Percentiles rank a stretch among this genome's conserved stretches.
phyloP scores from a whole-genome alignment of 2,113 vertebrate species.

The Petrocephalus microphthalmus region DNA sequence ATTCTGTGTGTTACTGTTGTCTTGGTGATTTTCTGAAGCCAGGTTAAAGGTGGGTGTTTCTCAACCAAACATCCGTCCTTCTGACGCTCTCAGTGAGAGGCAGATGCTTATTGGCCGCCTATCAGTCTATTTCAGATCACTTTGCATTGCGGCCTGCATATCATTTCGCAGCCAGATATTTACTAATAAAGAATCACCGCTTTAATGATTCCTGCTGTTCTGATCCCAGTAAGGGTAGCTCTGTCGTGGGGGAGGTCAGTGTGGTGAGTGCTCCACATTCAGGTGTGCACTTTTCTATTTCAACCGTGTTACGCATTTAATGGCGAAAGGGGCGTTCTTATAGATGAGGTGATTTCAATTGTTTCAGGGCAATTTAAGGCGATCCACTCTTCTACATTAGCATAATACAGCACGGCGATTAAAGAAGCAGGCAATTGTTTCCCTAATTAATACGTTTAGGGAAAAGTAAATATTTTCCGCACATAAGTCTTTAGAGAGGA shows the following conservation, averaged over 20 bases:
- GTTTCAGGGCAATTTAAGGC: background rate
- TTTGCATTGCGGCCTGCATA: background rate
- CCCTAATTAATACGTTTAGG: slow-evolving; percentile 40
- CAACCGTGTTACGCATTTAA: background rate
- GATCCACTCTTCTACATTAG: background rate
- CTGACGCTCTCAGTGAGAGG: background rate
- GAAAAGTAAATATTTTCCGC: slow-evolving; percentile 48
- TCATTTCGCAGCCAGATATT: background rate
- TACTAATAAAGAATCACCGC: background rate
- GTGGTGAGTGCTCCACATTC: background rate
- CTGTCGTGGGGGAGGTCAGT: background rate
- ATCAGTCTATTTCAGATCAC: background rate
- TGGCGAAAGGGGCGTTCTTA: background rate
- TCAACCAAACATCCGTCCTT: background rate
- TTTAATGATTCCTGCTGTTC: background rate
- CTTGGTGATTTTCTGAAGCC: background rate
- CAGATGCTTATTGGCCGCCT: background rate
- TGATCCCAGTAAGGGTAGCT: background rate
- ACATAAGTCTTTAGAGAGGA: slow-evolving; percentile 44
- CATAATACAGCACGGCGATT: slow-evolving; percentile 21
- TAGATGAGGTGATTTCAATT: background rate
- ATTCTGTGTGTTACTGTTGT: background rate
- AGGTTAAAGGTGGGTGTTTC: background rate
- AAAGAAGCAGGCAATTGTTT: slow-evolving; percentile 31
- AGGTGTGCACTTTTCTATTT: background rate